Base-by-base conservation (phyloP, 2,113 vertebrate genomes). In the Austrofundulus limnaeus region DNA sequence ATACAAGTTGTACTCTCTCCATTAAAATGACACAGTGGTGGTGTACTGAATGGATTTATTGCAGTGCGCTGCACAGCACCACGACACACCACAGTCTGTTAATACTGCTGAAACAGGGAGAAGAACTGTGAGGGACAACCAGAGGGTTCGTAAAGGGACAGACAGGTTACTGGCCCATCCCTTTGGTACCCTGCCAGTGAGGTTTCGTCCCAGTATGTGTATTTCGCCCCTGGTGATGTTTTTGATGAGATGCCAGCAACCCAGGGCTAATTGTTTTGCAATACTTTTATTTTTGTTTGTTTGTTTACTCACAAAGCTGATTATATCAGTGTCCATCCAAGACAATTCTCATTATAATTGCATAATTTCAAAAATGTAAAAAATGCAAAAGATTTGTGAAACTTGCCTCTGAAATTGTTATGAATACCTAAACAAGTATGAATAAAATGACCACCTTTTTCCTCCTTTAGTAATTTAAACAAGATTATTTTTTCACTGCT, bases 21-120 rank as follows among this genome's bases (percentile, higher is more conserved):
- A 45, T 45, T 58, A 43, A 58, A 58, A 7, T 23, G 41, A 43
- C 23, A 28, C 55, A 43, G 55, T 25, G 15, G 43, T 58, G 23
- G 20, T 39, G 53, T n/a, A 23, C 11, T 39, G 38, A 57, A 39
- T 11, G 17, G 15, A 57, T 37, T 19, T 38, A 37, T 54, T 13
- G n/a, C 11, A 14, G 31, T 31, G 25, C 25, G 17, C 25, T 52
- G 25, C 25, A 52, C 50, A 31, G 50, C 50, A 52, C 17, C 50
- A 52, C 17, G 50, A 9, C 8, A 12, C 16, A 52, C 50, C 50
- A 39, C 17, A 55, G 37, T 39, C 53, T 23, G 53, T 55, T 28
- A 52, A 52, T 17, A 31, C 10, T 4, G 7, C 19, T 23, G 2
- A 38, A 38, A 39, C 15, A 13, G 5, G 56, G 25, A 45, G 24